Evolutionary conservation across 2,888 invertebrate species (phyloP).

Genomic region (Strigamia transsilvanica): DNA sequence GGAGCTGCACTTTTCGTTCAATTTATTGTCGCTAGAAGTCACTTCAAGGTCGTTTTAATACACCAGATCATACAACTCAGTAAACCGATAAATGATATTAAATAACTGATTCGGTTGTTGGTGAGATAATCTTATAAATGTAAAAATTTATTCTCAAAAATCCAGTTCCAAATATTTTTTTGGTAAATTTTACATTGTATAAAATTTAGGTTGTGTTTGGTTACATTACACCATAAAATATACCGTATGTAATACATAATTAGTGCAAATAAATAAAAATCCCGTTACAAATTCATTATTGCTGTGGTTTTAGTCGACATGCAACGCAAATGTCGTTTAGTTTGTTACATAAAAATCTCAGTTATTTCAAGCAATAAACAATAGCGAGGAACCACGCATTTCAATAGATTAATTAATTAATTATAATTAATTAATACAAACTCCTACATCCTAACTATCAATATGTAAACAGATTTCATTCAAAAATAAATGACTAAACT

Average conservation of each 20-base stretch:
- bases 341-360: neutral
- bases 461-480: neutral
- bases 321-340: neutral
- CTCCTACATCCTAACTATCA: neutral
- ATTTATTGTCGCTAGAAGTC: neutral
- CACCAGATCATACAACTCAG: too few species aligned
- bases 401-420: neutral
- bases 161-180: neutral
- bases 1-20: neutral
- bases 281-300: constrained; percentile 9
- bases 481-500: neutral
- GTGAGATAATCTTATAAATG: neutral
- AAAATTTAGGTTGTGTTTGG: neutral
- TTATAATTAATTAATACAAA: neutral
- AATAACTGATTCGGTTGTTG: neutral
- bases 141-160: constrained; percentile 24
- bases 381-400: neutral
- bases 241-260: neutral
- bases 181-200: neutral
- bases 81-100: neutral
- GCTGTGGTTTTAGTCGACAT: neutral
- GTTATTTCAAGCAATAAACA: neutral
- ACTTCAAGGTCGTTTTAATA: neutral
- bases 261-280: constrained; percentile 22
- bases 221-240: neutral